These are phyloP conservation scores for Spatulosminthurus flaviceps DNA, from an alignment of 2,888 invertebrate species.

Conservation along the genomic window DNA sequence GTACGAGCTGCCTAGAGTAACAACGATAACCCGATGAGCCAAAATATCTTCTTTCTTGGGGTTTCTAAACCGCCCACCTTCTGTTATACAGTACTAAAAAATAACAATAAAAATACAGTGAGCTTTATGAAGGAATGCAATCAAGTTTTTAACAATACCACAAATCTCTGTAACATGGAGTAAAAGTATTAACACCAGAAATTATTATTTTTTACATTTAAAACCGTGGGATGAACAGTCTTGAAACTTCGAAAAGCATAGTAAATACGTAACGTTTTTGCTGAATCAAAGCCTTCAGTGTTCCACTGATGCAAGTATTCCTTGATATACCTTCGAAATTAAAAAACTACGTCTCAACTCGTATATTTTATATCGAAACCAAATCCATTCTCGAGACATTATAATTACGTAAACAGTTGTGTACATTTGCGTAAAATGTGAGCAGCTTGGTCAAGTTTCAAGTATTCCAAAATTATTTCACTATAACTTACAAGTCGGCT, in stretches of 20 bases:
- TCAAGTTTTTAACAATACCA: too few relatives aligned
- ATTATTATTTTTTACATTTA: constrained; percentile 68
- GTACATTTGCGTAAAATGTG: not conserved
- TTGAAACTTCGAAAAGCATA: constrained; percentile 82
- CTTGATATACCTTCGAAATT: constrained; percentile 73
- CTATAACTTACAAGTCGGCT: constrained; percentile 59
- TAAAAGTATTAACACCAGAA: too few relatives aligned
- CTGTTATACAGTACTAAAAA: constrained; percentile 79
- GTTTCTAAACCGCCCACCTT: constrained; percentile 72
- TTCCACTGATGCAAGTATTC: constrained; percentile 84
- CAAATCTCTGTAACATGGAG: too few relatives aligned
- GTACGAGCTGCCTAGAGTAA: constrained; percentile 82
- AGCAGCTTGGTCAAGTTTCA: not conserved
- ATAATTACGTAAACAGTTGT: too few relatives aligned
- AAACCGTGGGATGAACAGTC: constrained; percentile 77
- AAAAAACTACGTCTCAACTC: constrained; percentile 23
- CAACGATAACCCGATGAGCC: constrained; percentile 78
- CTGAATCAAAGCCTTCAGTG: constrained; percentile 73
- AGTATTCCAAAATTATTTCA: not conserved
- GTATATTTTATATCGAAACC: too few relatives aligned
- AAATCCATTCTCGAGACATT: too few relatives aligned
- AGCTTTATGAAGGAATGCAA: too few relatives aligned
- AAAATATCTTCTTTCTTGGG: constrained; percentile 78
- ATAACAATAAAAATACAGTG: constrained; percentile 65
- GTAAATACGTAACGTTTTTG: constrained; percentile 79